Evolutionary conservation across 2,888 invertebrate species (phyloP).

Genomic region (Pseudeuparius sepicola): DNA sequence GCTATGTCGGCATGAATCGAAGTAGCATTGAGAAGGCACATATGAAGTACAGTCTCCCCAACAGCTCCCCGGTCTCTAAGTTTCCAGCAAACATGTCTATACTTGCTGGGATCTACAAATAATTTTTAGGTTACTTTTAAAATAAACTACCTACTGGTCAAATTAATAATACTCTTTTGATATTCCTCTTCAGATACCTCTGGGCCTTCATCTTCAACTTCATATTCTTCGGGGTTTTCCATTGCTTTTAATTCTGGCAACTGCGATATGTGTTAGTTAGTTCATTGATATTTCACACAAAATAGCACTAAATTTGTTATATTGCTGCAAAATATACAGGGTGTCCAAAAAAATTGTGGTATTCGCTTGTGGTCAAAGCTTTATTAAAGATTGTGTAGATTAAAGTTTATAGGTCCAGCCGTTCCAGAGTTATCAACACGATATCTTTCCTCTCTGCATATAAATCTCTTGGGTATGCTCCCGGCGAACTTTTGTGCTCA

Average conservation of each 20-base stretch:
- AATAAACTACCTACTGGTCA: too few species aligned
- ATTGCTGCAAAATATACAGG: too few species aligned
- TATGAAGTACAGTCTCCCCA: conserved; percentile 88
- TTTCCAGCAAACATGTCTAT: conserved; percentile 86
- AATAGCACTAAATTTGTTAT: conserved; percentile 3
- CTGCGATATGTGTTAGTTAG: conserved; percentile 44
- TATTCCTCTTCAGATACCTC: conserved; percentile 45
- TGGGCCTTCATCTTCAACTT: conserved; percentile 68
- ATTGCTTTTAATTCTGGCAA: conserved; percentile 64
- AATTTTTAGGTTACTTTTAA: too few species aligned
- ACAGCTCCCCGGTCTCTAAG: conserved; percentile 87
- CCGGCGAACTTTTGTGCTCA: too few species aligned
- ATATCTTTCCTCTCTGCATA: too few species aligned
- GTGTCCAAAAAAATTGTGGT: too few species aligned
- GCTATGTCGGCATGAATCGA: conserved; percentile 88
- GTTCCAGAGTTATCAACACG: too few species aligned
- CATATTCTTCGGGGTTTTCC: conserved; percentile 80
- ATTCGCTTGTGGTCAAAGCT: too few species aligned
- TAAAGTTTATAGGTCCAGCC: too few species aligned
- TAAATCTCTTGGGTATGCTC: too few species aligned
- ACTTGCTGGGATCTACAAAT: conserved; percentile 52
- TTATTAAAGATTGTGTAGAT: too few species aligned
- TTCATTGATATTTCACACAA: conserved; percentile 38
- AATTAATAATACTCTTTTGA: conserved; percentile 39
- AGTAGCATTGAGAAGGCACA: conserved; percentile 86